Evolutionary conservation across 2,888 invertebrate species (phyloP).

Genomic region (Limulus polyphemus): DNA sequence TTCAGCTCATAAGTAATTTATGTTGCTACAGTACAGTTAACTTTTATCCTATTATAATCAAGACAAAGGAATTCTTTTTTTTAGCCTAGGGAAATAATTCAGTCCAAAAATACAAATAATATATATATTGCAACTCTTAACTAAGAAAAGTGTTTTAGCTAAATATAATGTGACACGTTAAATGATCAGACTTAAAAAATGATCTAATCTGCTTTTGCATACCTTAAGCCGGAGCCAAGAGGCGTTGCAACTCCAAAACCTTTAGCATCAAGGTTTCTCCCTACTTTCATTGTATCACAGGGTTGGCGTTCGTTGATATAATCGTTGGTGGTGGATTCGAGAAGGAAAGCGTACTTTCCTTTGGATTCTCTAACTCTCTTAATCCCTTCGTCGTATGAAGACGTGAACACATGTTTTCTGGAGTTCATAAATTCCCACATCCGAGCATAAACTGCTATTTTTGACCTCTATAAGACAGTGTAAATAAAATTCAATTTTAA

Average conservation of each 20-base stretch:
- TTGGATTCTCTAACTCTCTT: conserved; percentile 32
- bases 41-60: too few species aligned
- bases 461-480: conserved; percentile 35
- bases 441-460: conserved; percentile 39
- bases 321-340: conserved; percentile 25
- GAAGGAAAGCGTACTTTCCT: conserved; percentile 43
- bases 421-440: conserved; percentile 45
- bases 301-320: conserved; percentile 65
- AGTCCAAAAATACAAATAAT: too few species aligned
- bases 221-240: conserved; percentile 23
- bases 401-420: conserved; percentile 38
- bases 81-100: too few species aligned
- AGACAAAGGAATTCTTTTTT: too few species aligned
- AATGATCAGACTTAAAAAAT: too few species aligned
- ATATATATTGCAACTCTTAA: too few species aligned
- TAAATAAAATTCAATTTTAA: too few species aligned
- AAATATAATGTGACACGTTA: too few species aligned
- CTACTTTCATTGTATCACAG: conserved; percentile 90
- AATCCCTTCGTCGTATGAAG: conserved; percentile 37
- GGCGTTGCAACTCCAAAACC: conserved; percentile 49
- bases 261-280: conserved; percentile 67
- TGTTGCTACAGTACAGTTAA: too few species aligned
- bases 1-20: too few species aligned
- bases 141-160: too few species aligned
- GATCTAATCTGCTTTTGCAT: not conserved